Conservation (phyloP, 2,888 invertebrate species). For the Eupithecia insigniata region DNA sequence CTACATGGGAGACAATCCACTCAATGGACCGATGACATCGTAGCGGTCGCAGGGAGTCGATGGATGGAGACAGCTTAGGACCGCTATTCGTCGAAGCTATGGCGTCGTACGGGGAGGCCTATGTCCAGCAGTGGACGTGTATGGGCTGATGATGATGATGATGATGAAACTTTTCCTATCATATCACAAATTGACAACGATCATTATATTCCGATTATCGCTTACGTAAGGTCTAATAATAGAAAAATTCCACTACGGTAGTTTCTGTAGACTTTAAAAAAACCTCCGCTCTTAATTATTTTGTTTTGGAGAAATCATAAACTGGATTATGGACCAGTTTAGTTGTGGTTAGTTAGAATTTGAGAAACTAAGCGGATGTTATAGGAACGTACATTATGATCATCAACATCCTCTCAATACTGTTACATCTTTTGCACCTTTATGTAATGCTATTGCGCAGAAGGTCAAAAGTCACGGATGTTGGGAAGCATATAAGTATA, state of each 20-base stretch:
- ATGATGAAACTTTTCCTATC: background rate
- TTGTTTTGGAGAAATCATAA: conserved; percentile 18
- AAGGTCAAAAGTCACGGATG: too few species aligned
- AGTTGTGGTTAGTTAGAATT: background rate
- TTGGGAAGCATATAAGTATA: too few species aligned
- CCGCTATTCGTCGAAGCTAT: too few species aligned
- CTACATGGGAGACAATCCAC: too few species aligned
- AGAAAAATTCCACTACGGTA: conserved; percentile 35
- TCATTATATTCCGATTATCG: conserved; percentile 20
- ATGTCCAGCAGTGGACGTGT: too few species aligned
- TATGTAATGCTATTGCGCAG: too few species aligned
- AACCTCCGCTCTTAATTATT: conserved; percentile 24
- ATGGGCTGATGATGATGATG: too few species aligned
- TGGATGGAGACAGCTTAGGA: too few species aligned
- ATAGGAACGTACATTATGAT: background rate
- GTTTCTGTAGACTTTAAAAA: conserved; percentile 8
- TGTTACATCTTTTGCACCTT: background rate
- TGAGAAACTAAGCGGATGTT: background rate
- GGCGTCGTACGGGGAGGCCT: too few species aligned
- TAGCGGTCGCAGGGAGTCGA: too few species aligned
- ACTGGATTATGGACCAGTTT: conserved; percentile 11
- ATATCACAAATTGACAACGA: conserved; percentile 4
- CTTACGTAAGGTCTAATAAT: conserved; percentile 16
- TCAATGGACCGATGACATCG: too few species aligned
- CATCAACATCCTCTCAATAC: too few species aligned